Evolutionary conservation across 2,797 vertebrate genomes (phyloP), one percentile per base, ranked within the genome.

Genomic region (Chromis chromis): DNA sequence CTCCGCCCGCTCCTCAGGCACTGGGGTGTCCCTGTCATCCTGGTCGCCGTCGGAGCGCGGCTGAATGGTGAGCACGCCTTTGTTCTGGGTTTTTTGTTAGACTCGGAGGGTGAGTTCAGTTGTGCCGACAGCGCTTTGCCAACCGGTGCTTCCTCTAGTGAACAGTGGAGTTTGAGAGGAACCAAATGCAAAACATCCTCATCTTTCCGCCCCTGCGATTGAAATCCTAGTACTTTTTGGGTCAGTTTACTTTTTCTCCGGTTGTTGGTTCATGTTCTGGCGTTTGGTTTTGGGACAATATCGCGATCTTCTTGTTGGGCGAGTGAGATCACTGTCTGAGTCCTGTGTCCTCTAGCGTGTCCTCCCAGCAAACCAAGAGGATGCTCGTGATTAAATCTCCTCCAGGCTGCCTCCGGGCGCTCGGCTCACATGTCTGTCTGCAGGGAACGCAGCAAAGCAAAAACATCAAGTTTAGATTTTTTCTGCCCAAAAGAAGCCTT

Each of bases 1-100:
- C 95, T 99, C 65, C 97, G 97, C 82, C 96, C 96, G 22, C 94
- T 96, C 56, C 88, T 97, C 79, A 95, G 93, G 68, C 95, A 95
- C 85, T 95, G 94, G 90, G 96, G 96, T 3, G 89, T 97, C 67
- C 97, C 97, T 8, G 96, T 98, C 57, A 97, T 99, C 89, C 93
- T 99, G 83, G 96, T 97, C 28, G 97, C 97, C 6, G 84, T 98
- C 49, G 98, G 98, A 56, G 94, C 95, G 0, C 95, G 97, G 70
- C 95, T 97, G 74, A 97, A 96, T 2, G 96, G 97, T 98, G 92
- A 91, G 90, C 50, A 64, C 4, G 39, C 24, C 42, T 74, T 65
- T 63, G 24, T 52, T 70, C 13, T 39, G 44, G 42, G n/a, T 54
- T 70, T n/a, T 56, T 63, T 58, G 4, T 69, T 6, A 8, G 53